Percentiles rank a stretch among this genome's conserved stretches.
These are phyloP conservation scores for Pangasius krempfi DNA, from an alignment of 2,797 vertebrate species.

Conservation along the genomic window DNA sequence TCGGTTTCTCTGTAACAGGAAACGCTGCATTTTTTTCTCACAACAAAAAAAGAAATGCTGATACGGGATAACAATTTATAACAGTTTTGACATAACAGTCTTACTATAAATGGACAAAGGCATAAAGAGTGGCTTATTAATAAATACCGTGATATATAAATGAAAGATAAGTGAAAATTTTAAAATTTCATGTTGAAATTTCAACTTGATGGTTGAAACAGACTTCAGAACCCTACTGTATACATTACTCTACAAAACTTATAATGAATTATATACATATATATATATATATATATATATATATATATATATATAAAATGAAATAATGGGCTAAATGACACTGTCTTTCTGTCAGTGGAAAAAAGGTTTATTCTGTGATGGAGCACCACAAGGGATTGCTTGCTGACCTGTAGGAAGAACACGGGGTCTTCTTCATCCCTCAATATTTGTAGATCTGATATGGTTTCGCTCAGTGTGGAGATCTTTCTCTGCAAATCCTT, in stretches of 20 bases:
- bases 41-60: background rate
- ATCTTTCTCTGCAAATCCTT: slow-evolving; percentile 38
- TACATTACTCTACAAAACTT: background rate
- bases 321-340: background rate
- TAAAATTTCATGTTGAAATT: too few relatives aligned
- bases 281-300: too few relatives aligned
- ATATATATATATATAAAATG: too few relatives aligned
- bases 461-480: background rate
- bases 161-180: background rate
- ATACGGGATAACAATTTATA: background rate
- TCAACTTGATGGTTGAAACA: background rate
- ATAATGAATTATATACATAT: background rate
- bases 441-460: slow-evolving; percentile 9
- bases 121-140: background rate
- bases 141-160: background rate
- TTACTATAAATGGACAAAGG: background rate
- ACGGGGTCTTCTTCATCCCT: slow-evolving; percentile 43
- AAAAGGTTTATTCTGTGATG: background rate
- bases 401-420: slow-evolving; percentile 50
- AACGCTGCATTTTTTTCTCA: background rate
- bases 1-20: background rate
- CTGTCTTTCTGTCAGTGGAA: background rate
- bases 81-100: background rate
- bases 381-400: background rate
- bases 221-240: background rate